A percentile compares a stretch with the other conserved stretches of the same genome.
Evolutionary conservation across 1,140 invertebrate species (phyloP).

Genomic region (Druon quercuslanigerum): DNA sequence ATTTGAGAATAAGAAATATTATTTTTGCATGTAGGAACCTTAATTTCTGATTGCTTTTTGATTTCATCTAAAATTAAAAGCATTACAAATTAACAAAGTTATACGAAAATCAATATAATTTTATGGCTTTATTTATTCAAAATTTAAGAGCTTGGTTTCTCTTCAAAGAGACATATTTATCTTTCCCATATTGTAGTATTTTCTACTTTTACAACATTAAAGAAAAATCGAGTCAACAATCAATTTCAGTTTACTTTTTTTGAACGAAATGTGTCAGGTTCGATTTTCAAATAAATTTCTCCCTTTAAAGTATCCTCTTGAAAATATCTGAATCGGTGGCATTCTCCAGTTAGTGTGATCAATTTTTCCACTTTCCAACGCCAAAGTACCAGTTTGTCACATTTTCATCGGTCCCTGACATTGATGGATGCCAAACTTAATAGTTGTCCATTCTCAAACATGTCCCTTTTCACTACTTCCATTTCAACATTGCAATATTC

Average conservation of each 20-base stretch:
- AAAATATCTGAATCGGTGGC: constrained; percentile 4
- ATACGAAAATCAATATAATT: too few species aligned
- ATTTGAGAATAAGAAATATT: too few species aligned
- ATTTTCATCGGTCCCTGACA: constrained; percentile 52
- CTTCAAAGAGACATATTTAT: too few species aligned
- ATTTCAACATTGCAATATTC: constrained; percentile 42
- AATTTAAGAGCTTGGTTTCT: too few species aligned
- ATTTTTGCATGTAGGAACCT: too few species aligned
- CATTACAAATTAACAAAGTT: too few species aligned
- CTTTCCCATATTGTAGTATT: not conserved
- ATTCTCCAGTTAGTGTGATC: not conserved
- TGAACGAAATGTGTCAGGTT: not conserved
- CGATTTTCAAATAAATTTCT: not conserved
- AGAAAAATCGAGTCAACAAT: not conserved
- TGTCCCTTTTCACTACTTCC: constrained; percentile 30
- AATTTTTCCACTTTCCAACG: constrained; percentile 18
- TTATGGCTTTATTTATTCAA: too few species aligned
- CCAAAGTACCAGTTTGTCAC: constrained; percentile 32
- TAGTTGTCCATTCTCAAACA: constrained; percentile 57
- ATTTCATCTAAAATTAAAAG: too few species aligned
- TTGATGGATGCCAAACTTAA: constrained; percentile 65
- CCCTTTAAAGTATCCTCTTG: not conserved
- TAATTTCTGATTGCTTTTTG: too few species aligned
- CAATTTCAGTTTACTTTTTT: not conserved
- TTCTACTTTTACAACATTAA: not conserved